Conservation (phyloP, 2,113 vertebrate species). For the Eulemur macaco region DNA sequence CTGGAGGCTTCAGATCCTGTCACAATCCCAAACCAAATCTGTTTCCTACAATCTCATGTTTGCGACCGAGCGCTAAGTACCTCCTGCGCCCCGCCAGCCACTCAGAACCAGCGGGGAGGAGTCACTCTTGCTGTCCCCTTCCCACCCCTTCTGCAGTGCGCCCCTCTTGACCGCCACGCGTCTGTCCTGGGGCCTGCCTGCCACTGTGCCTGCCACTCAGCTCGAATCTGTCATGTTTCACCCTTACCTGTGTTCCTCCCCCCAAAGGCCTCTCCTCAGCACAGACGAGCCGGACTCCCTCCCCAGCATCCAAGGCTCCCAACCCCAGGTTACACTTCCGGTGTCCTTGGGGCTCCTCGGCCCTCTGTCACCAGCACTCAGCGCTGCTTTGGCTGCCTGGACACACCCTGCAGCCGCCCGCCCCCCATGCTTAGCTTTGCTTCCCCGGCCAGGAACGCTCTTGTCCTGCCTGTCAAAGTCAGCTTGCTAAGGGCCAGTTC, state of each 20-base stretch:
- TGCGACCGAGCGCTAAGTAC: neutral
- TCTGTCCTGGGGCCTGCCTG: neutral
- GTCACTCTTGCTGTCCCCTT: neutral
- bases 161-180: neutral
- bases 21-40: neutral
- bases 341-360: accelerated
- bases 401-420: no score
- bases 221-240: neutral
- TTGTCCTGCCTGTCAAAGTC: neutral
- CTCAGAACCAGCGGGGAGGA: neutral
- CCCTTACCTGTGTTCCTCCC: neutral
- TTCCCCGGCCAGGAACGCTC: neutral
- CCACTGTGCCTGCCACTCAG: neutral
- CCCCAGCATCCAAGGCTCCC: neutral
- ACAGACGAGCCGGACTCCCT: neutral
- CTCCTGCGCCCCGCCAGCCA: neutral
- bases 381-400: neutral
- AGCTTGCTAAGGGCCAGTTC: neutral
- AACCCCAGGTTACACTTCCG: neutral
- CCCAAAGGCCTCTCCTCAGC: neutral
- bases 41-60: neutral
- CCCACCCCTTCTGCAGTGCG: neutral
- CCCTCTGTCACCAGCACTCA: neutral
- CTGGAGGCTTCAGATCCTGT: neutral
- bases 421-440: neutral